Evolutionary conservation across 2,888 invertebrate species (phyloP).

Genomic region (Melikaiella ostensackeni): DNA sequence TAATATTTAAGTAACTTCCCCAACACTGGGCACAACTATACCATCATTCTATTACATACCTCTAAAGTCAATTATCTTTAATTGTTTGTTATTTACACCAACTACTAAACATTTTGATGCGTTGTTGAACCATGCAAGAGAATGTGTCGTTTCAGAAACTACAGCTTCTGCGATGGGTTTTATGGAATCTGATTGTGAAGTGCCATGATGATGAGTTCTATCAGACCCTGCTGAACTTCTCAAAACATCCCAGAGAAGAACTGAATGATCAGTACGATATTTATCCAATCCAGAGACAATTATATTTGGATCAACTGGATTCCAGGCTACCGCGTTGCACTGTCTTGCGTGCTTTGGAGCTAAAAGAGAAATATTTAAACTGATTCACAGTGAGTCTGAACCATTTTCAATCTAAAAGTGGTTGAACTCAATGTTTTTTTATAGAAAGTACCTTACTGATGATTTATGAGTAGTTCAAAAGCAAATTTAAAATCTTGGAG

Average conservation of each 20-base stretch:
- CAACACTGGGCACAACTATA: too few species aligned
- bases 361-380: slow-evolving; percentile 70
- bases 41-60: slow-evolving; percentile 79
- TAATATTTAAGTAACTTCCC: too few species aligned
- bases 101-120: slow-evolving; percentile 87
- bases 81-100: slow-evolving; percentile 93
- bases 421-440: too few species aligned
- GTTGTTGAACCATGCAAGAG: slow-evolving; percentile 89
- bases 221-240: slow-evolving; percentile 77
- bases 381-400: background rate
- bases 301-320: slow-evolving; percentile 88
- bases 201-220: slow-evolving; percentile 69
- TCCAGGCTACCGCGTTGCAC: slow-evolving; percentile 94
- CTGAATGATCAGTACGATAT: slow-evolving; percentile 91
- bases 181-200: slow-evolving; percentile 78
- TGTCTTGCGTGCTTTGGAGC: slow-evolving; percentile 91
- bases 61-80: slow-evolving; percentile 93
- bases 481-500: too few species aligned
- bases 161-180: slow-evolving; percentile 88
- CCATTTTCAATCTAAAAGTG: too few species aligned
- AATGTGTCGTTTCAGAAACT: slow-evolving; percentile 89
- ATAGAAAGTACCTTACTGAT: too few species aligned
- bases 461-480: too few species aligned
- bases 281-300: slow-evolving; percentile 93
- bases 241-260: slow-evolving; percentile 92